These are phyloP conservation scores for Hypomesus transpacificus DNA, from an alignment of 2,113 vertebrate species.

Conservation along the genomic window DNA sequence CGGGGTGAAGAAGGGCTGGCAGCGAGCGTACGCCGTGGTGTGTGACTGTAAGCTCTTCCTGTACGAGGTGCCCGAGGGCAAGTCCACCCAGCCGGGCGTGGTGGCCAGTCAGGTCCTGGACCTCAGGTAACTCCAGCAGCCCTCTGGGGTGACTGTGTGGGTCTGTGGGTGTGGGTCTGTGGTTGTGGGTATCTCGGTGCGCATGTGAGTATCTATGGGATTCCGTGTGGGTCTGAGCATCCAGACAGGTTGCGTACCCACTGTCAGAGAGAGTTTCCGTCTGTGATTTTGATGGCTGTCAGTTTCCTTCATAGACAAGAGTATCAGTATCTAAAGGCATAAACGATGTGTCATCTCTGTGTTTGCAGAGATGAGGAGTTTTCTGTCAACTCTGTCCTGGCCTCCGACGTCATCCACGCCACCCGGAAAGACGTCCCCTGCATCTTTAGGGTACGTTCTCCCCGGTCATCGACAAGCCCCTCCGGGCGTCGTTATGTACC, in stretches of 20 bases:
- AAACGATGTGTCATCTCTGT: constrained; percentile 2
- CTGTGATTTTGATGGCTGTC: neutral
- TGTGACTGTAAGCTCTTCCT: constrained; percentile 96
- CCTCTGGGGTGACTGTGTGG: neutral
- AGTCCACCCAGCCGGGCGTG: constrained; percentile 88
- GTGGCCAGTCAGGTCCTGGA: constrained; percentile 90
- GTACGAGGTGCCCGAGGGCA: constrained; percentile 92
- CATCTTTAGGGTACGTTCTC: constrained; percentile 86
- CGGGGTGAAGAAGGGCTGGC: constrained; percentile 97
- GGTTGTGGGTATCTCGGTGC: neutral
- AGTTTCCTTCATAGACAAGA: neutral
- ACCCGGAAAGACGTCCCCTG: constrained; percentile 93
- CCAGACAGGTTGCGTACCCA: too few species aligned
- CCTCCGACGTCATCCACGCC: constrained; percentile 93
- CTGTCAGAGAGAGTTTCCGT: too few species aligned
- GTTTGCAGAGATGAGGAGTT: constrained; percentile 89
- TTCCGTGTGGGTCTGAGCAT: constrained; percentile 7
- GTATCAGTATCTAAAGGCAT: neutral
- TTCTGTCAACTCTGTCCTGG: constrained; percentile 92
- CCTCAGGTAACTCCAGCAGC: constrained; percentile 78
- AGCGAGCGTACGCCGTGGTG: constrained; percentile 90
- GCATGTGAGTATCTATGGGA: constrained; percentile 30
- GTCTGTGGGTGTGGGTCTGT: neutral
- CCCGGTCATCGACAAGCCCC: neutral
- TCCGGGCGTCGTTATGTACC: neutral